A percentile compares a stretch with the other conserved stretches of the same genome.
phyloP scores from a whole-genome alignment of 2,113 vertebrate genomes.

The Carassius gibelio region DNA sequence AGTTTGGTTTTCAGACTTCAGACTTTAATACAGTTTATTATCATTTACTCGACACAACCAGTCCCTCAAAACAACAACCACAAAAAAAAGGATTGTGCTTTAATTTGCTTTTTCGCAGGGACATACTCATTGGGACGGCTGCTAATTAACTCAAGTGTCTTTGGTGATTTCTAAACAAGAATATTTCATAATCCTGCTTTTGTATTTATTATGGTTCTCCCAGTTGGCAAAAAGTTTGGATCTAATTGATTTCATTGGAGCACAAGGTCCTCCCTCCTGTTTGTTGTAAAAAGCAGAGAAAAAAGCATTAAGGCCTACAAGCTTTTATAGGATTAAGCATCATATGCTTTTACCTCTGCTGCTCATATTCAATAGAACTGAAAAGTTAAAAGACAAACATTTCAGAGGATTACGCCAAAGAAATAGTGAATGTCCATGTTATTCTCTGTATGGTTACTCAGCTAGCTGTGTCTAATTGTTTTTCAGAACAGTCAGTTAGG shows the following conservation, averaged over 20 bases:
- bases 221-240: background rate
- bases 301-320: conserved; percentile 3
- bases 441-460: background rate
- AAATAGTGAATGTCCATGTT: background rate
- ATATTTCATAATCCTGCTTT: background rate
- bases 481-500: background rate
- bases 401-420: background rate
- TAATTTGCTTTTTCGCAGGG: background rate
- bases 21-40: background rate
- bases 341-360: conserved; percentile 8
- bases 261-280: background rate
- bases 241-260: conserved; percentile 19
- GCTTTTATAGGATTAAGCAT: conserved; percentile 16
- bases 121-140: background rate
- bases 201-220: conserved; percentile 8
- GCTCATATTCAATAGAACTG: conserved; percentile 22
- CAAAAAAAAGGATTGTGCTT: background rate
- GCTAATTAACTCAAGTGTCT: background rate
- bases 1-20: background rate
- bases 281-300: conserved; percentile 26
- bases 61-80: background rate
- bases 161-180: background rate
- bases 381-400: background rate
- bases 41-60: background rate
- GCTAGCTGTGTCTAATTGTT: background rate